Base-by-base conservation (phyloP, 2,888 invertebrate species). In the Dichetophora obliterata region DNA sequence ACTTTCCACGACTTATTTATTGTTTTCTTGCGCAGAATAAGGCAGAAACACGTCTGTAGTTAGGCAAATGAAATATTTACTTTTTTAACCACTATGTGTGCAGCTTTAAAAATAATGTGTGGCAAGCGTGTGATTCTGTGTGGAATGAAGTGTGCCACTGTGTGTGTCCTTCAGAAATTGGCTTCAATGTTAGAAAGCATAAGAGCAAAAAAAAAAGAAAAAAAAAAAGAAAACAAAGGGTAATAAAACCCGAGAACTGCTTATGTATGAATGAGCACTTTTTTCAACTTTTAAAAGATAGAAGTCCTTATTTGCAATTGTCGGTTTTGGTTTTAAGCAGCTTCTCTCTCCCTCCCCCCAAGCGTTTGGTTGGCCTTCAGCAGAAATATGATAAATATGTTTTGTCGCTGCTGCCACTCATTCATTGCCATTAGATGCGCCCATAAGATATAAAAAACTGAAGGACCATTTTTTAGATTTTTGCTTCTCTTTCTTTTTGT, bases 121-220 rank as follows among this genome's bases (percentile, higher is more conserved):
- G 37, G 22, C 22, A 22, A 43, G 22, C 22, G 34, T 66, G 43
- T 43, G 19, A 22, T 16, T 66, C 24, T 22, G 24, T 22, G 22
- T 68, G 48, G 24, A 24, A 8, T 37, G 31, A 34, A 57, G 57
- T 37, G 37, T 71, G 37, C 57, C 34, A 37, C 57, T 57, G 57
- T 43, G 71, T 43, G 71, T 71, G 37, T 71, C 69, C 57, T 71
- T 71, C 71, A 43, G 37, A 57, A 43, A 71, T 37, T 57, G 71
- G 37, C 34, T 57, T 37, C 37, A 70, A 57, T 71, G 54, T 14
- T 16, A 68, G 24, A 1, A 31, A 31, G 65, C 34, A 16, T n/a
- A 11, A 43, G 22, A 24, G 66, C 34, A 66, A 22, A 27, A 43
- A 5, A n/a, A n/a, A n/a, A n/a, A n/a, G n/a, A n/a, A n/a, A n/a